Evolutionary conservation across 2,888 invertebrate genomes (phyloP).

Genomic region (Ichneumoninae sp.): DNA sequence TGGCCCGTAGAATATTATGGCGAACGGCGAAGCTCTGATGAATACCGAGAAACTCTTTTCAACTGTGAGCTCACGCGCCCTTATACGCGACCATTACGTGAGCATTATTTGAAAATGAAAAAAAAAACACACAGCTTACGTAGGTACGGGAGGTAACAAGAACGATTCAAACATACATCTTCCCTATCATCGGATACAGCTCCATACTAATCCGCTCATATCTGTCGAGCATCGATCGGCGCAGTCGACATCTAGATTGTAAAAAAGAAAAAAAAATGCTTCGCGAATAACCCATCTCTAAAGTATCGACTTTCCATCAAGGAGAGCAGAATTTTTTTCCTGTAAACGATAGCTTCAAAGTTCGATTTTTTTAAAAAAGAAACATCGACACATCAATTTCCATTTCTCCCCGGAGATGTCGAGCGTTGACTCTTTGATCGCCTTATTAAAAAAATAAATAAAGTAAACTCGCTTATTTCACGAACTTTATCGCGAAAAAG

Average conservation of each 20-base stretch:
- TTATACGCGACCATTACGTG: slow-evolving; percentile 29
- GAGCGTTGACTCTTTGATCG: neutral
- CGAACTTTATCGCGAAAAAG: neutral
- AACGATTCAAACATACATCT: neutral
- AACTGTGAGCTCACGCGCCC: slow-evolving; percentile 64
- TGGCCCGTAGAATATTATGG: slow-evolving; percentile 73
- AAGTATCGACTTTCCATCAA: slow-evolving; percentile 1
- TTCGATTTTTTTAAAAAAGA: neutral
- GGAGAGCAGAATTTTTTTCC: slow-evolving; percentile 9
- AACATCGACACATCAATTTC: neutral
- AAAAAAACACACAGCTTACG: slow-evolving; percentile 6
- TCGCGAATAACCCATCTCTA: slow-evolving; percentile 1
- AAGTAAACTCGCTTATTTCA: neutral
- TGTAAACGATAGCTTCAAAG: neutral
- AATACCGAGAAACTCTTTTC: slow-evolving; percentile 75
- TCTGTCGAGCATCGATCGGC: slow-evolving; percentile 44
- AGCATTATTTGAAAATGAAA: slow-evolving; percentile 44
- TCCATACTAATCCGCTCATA: slow-evolving; percentile 14
- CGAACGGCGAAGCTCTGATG: slow-evolving; percentile 73
- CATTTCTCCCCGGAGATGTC: neutral
- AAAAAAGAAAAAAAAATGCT: slow-evolving; percentile 24
- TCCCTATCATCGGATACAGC: no score
- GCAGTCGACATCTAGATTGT: neutral
- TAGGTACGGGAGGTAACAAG: slow-evolving; percentile 17
- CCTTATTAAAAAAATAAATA: neutral